Conservation (phyloP, 2,888 invertebrate genomes). For the Idaea straminata region DNA sequence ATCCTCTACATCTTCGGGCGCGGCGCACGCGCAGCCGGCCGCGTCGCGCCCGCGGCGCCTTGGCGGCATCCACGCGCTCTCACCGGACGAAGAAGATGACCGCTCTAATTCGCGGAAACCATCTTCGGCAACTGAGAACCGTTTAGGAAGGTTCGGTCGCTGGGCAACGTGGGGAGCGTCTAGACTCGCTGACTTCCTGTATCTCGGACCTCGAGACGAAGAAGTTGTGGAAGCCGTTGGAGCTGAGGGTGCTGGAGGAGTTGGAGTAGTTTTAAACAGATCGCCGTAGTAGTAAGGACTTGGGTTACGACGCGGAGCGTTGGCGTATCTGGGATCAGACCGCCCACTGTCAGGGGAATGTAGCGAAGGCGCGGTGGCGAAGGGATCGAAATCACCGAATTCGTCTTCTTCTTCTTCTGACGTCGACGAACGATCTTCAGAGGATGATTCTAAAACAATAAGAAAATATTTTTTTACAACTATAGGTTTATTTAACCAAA, state of each 20-base stretch:
- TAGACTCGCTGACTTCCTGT: conserved; percentile 86
- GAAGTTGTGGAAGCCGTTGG: conserved; percentile 68
- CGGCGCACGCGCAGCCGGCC: conserved; percentile 87
- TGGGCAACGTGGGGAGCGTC: conserved; percentile 86
- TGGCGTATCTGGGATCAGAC: conserved; percentile 75
- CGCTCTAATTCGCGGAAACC: conserved; percentile 81
- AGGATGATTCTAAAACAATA: conserved; percentile 68
- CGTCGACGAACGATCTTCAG: conserved; percentile 70
- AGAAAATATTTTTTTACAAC: conserved; percentile 6
- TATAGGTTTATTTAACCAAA: conserved; percentile 12
- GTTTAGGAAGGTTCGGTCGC: conserved; percentile 81
- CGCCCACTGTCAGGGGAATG: conserved; percentile 86
- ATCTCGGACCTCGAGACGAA: conserved; percentile 77
- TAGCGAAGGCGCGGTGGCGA: conserved; percentile 78
- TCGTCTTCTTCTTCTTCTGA: conserved; percentile 82
- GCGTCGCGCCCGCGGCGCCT: conserved; percentile 83
- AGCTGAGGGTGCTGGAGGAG: conserved; percentile 71
- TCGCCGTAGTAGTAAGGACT: conserved; percentile 93
- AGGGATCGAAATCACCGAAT: conserved; percentile 74
- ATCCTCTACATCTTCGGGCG: conserved; percentile 84
- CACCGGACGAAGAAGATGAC: conserved; percentile 78
- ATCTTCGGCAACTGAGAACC: conserved; percentile 86
- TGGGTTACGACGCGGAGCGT: conserved; percentile 84
- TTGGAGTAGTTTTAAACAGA: conserved; percentile 79
- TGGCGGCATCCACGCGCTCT: conserved; percentile 85